phyloP scores from a whole-genome alignment of 2,888 invertebrate genomes.

The Archips xylosteana region DNA sequence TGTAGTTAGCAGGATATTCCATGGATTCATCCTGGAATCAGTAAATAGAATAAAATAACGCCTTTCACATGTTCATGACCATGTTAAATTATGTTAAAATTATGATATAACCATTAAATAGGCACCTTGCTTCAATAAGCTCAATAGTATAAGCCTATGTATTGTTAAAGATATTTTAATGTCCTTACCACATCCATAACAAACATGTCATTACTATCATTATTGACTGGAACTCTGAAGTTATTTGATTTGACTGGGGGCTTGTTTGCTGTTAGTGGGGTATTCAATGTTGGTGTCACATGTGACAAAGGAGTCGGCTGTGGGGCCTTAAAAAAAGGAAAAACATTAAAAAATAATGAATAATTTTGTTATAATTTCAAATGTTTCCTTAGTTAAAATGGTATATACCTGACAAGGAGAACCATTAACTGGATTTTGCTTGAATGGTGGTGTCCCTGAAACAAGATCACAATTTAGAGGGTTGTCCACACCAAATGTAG shows the following conservation, averaged over 20 bases:
- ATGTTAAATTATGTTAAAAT: no score
- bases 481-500: no score
- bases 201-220: constrained; percentile 56
- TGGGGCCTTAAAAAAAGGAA: constrained; percentile 9
- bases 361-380: no score
- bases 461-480: constrained; percentile 27
- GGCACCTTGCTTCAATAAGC: no score
- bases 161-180: no score
- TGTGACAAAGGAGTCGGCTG: background rate
- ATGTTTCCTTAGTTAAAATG: no score
- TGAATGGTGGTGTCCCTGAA: constrained; percentile 70
- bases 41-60: background rate
- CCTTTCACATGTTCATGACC: background rate
- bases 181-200: constrained; percentile 66
- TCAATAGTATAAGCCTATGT: no score
- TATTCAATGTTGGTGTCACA: constrained; percentile 7
- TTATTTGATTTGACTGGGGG: constrained; percentile 11
- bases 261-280: constrained; percentile 10
- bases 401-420: constrained; percentile 45
- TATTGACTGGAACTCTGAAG: constrained; percentile 42
- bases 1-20: constrained; percentile 52
- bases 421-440: constrained; percentile 46
- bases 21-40: constrained; percentile 56
- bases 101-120: no score
- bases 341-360: background rate